Evolutionary conservation across 2,113 vertebrate species (phyloP).

Genomic region (Pristiophorus japonicus): DNA sequence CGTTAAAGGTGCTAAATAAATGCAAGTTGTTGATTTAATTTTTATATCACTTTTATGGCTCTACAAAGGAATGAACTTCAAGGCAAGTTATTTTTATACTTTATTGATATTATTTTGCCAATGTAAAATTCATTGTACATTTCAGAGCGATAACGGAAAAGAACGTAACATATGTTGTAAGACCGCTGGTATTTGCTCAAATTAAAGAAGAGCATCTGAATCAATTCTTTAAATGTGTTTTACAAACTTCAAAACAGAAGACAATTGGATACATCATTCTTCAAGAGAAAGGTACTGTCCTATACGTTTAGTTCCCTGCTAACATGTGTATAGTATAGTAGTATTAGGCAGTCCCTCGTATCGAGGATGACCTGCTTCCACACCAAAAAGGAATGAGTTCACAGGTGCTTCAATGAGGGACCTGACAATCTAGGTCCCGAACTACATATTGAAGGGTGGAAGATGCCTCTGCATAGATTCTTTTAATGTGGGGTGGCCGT

Average conservation of each 20-base stretch:
- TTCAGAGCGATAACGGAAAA: slow-evolving; percentile 38
- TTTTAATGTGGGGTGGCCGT: too few relatives aligned
- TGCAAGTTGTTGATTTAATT: background rate
- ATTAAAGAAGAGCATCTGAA: slow-evolving; percentile 51
- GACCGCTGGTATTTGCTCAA: slow-evolving; percentile 49
- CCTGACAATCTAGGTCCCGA: too few relatives aligned
- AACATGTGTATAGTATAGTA: too few relatives aligned
- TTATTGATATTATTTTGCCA: background rate
- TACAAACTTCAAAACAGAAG: slow-evolving; percentile 19
- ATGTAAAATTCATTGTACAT: background rate
- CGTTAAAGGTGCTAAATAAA: too few relatives aligned
- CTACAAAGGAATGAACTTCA: background rate
- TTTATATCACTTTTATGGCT: background rate
- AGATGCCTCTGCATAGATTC: too few relatives aligned
- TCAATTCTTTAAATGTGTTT: slow-evolving; percentile 53
- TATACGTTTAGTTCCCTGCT: background rate
- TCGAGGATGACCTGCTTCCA: too few relatives aligned
- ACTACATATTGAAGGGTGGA: too few relatives aligned
- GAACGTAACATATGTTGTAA: slow-evolving; percentile 44
- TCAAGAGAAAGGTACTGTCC: slow-evolving; percentile 46
- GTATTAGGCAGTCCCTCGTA: too few relatives aligned
- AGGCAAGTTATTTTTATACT: background rate
- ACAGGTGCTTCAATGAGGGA: too few relatives aligned
- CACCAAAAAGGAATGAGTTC: too few relatives aligned
- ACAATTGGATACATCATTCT: slow-evolving; percentile 48